These are phyloP conservation scores for Artemia sinica DNA, from an alignment of 2,888 invertebrate species.

Conservation along the genomic window DNA sequence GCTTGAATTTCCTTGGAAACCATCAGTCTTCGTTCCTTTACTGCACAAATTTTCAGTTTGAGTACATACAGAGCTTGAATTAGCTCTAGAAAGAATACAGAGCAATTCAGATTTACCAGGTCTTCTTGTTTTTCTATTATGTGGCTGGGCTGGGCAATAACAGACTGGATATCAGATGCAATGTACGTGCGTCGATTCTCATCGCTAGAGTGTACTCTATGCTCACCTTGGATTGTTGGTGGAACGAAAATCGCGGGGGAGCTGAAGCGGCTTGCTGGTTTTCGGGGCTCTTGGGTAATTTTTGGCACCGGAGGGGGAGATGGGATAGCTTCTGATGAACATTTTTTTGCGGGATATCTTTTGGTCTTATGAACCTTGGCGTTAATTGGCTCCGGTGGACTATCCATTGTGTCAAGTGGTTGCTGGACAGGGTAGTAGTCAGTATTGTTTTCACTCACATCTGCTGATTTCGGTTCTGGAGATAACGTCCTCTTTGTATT, in stretches of 20 bases:
- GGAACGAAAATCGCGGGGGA: not conserved
- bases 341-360: not conserved
- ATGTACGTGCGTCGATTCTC: not conserved
- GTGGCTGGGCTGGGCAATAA: not conserved
- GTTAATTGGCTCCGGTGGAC: not conserved
- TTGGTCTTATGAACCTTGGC: not conserved
- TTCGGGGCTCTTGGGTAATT: not conserved
- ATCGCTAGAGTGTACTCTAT: not conserved
- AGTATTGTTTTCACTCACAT: not conserved
- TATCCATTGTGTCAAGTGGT: not conserved
- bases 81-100: not conserved
- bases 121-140: not conserved
- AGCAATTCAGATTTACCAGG: not conserved
- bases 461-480: not conserved
- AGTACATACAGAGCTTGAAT: not conserved
- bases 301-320: slow-evolving; percentile 4
- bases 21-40: not conserved
- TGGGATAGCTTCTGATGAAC: not conserved
- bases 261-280: not conserved
- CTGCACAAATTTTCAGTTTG: not conserved
- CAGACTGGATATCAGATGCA: not conserved
- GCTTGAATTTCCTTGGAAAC: not conserved
- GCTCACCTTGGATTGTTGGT: not conserved
- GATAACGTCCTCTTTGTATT: not conserved
- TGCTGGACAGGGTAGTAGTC: not conserved